phyloP scores from a whole-genome alignment of 1,140 invertebrate genomes.

The Phenacoccus solenopsis region DNA sequence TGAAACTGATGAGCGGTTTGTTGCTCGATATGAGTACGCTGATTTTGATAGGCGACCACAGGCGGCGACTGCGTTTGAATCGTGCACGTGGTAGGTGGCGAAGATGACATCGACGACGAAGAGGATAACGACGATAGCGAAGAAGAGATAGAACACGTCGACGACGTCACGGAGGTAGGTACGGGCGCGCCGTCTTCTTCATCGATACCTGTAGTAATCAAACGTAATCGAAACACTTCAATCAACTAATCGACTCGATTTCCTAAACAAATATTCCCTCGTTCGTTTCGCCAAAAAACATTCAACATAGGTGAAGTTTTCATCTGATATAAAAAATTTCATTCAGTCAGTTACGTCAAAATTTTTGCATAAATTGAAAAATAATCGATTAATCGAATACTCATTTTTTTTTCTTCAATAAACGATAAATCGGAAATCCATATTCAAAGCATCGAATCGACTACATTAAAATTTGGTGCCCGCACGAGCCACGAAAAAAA shows the following conservation, averaged over 20 bases:
- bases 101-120: neutral
- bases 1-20: neutral
- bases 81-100: neutral
- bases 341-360: no score
- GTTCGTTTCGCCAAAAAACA: neutral
- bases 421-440: no score
- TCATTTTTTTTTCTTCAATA: no score
- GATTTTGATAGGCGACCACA: neutral
- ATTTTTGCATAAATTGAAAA: no score
- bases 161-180: slow-evolving; percentile 31
- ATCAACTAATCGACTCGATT: no score
- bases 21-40: neutral
- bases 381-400: no score
- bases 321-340: no score
- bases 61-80: neutral
- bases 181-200: slow-evolving; percentile 40
- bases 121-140: neutral
- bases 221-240: no score
- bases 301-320: neutral
- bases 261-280: neutral
- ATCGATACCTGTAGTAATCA: slow-evolving; percentile 31
- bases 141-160: slow-evolving; percentile 28
- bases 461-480: no score
- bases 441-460: no score
- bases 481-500: no score